Base-by-base conservation (phyloP, 1,140 invertebrate genomes). In the Lethocerus indicus region DNA sequence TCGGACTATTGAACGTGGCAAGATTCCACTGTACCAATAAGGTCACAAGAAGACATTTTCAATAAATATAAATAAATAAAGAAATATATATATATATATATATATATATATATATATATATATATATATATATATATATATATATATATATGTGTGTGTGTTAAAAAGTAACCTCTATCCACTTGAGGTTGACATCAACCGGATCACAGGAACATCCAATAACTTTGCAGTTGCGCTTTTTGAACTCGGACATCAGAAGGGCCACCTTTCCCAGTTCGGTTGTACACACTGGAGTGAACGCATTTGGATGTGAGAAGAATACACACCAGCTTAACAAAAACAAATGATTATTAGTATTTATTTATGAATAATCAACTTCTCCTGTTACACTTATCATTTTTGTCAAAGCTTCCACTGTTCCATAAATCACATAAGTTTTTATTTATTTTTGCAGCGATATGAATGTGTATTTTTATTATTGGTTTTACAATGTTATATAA, bases 201-300 rank as follows among this genome's bases (percentile, higher is more conserved):
- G 26, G 5, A 46, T 50, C 48, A 49, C 48, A 54, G 2, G 49
- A 47, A 26, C 49, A 54, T 21, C 53, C 53, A 27, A 51, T 54
- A 12, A 50, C 53, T 67, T 93, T 92, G 1, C 83, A 79, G 56
- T 79, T 78, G 24, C 88, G 66, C 58, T 82, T 83, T 24, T 72
- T 61, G 60, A 94, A 93, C 59, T 88, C 74, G 0, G 75, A 72
- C 12, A 71, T 62, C 53, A 90, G 71, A 29, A 85, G 74, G 2
- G 83, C 81, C 42, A 87, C 76, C 35, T 77, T 66, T 6, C 82
- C 87, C 50, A 95, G 64, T 65, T 95, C 90, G 0, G 91, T 95
- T 9, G 90, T 94, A 61, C 91, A 93, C 0, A 95, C 90, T 14
- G 90, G 91, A 0, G 91, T 94, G 62, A 86, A 94, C 63, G 94